Evolutionary conservation across 1,140 invertebrate species (phyloP).

Genomic region (Caerostris extrusa): DNA sequence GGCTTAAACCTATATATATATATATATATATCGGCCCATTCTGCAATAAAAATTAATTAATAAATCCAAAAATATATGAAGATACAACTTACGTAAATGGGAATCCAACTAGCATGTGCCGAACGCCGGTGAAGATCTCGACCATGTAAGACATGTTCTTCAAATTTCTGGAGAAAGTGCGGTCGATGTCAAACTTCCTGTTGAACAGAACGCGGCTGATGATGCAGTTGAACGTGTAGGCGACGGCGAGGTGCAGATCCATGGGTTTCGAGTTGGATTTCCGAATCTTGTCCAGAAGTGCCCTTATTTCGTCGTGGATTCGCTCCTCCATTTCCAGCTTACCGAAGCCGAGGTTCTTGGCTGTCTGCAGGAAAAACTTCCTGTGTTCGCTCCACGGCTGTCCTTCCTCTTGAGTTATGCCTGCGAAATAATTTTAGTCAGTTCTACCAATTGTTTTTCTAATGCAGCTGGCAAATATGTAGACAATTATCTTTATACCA

Average conservation of each 20-base stretch:
- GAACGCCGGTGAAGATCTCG: not conserved
- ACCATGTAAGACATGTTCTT: not conserved
- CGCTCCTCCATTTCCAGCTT: constrained; percentile 87
- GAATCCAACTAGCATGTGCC: not conserved
- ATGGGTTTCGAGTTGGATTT: not conserved
- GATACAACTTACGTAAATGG: constrained; percentile 9
- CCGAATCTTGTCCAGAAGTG: not conserved
- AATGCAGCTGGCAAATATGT: no score
- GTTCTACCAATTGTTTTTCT: no score
- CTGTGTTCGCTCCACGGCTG: constrained; percentile 89
- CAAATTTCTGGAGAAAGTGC: not conserved
- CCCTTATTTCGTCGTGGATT: constrained; percentile 82
- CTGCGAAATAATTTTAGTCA: not conserved
- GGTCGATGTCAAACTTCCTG: not conserved
- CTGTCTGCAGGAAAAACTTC: constrained; percentile 86
- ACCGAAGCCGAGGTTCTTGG: constrained; percentile 89
- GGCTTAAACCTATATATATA: no score
- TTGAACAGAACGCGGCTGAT: not conserved
- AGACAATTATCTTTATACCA: no score
- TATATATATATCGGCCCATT: no score
- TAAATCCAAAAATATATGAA: not conserved
- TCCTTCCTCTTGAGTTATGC: constrained; percentile 84
- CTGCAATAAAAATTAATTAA: no score
- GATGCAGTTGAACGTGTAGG: constrained; percentile 10
- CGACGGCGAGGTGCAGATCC: not conserved